phyloP scores from a whole-genome alignment of 2,113 vertebrate species.

The Zapornia atra region DNA sequence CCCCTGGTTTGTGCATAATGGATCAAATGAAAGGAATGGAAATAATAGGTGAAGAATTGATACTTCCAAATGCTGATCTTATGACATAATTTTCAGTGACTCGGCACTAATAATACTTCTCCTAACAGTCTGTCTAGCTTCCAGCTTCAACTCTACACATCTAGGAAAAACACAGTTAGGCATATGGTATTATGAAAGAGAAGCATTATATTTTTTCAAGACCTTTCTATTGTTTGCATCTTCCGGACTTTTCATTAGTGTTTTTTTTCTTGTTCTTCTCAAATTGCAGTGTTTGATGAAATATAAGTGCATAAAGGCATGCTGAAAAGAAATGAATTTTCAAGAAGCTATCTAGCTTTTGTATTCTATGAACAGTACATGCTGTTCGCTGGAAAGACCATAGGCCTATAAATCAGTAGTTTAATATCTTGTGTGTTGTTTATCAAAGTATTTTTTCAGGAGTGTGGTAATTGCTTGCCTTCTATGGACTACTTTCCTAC shows the following conservation, averaged over 20 bases:
- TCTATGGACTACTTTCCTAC: background rate
- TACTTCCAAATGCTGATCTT: conserved; percentile 25
- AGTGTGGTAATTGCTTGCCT: background rate
- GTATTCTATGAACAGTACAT: background rate
- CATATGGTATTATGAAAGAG: background rate
- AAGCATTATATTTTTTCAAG: background rate
- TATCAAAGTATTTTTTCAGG: background rate
- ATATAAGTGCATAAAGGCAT: background rate
- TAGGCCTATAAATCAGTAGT: background rate
- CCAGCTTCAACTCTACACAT: background rate
- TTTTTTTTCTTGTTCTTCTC: background rate
- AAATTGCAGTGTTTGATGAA: background rate
- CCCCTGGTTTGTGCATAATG: background rate
- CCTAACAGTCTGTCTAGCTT: background rate
- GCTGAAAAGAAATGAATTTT: background rate
- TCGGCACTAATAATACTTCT: background rate
- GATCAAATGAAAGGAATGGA: background rate
- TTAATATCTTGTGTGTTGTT: conserved; percentile 1
- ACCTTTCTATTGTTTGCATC: background rate
- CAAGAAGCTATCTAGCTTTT: background rate
- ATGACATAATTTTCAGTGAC: conserved; percentile 33
- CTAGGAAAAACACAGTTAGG: conserved; percentile 29
- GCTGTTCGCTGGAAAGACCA: background rate
- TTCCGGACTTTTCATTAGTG: background rate
- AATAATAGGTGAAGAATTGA: conserved; percentile 4